Conservation (phyloP, 2,113 vertebrate species). For the Nestor notabilis region DNA sequence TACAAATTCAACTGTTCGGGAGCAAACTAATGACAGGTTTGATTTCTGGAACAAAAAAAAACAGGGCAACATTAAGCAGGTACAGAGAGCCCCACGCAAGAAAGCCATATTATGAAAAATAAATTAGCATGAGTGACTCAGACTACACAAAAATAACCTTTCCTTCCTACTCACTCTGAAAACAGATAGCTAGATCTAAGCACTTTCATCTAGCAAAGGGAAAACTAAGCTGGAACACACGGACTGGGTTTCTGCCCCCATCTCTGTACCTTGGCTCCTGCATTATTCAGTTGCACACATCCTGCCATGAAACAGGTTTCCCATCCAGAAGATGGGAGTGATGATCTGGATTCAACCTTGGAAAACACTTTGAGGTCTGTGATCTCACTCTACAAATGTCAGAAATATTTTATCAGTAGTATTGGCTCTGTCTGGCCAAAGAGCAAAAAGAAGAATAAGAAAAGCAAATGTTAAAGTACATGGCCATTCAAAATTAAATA, state of each 20-base stretch:
- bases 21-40: constrained; percentile 45
- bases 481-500: background rate
- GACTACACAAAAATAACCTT: constrained; percentile 47
- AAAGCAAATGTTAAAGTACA: constrained; percentile 25
- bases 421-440: background rate
- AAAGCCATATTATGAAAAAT: constrained; percentile 63
- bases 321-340: background rate
- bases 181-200: constrained; percentile 41
- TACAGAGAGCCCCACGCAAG: constrained; percentile 56
- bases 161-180: constrained; percentile 47
- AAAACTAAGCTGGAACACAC: background rate
- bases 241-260: background rate
- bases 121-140: constrained; percentile 46
- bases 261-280: background rate
- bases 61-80: constrained; percentile 55
- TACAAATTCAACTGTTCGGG: background rate
- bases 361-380: constrained; percentile 12
- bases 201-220: constrained; percentile 23
- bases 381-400: constrained; percentile 41
- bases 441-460: background rate
- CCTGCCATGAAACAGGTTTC: background rate
- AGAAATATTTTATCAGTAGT: constrained; percentile 46
- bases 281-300: background rate
- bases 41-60: constrained; percentile 68
- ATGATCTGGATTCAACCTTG: constrained; percentile 2